Evolutionary conservation across 2,888 invertebrate genomes (phyloP).

Genomic region (Lochmaea crataegi): DNA sequence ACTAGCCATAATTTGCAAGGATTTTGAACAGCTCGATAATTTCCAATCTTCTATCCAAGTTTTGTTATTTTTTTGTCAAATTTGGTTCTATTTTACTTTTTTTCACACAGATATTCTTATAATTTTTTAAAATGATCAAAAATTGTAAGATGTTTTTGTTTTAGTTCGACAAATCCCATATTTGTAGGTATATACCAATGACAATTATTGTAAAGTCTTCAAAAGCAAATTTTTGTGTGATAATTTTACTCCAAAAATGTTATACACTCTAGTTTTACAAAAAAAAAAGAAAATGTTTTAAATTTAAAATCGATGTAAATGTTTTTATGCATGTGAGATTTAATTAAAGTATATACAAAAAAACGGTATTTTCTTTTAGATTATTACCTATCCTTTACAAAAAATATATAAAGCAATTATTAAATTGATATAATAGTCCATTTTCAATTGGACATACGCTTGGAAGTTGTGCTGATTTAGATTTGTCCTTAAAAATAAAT

Average conservation of each 20-base stretch:
- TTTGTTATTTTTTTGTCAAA: too few relatives aligned
- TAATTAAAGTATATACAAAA: not conserved
- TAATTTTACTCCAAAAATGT: constrained; percentile 9
- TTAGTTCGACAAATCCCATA: not conserved
- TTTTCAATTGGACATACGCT: too few relatives aligned
- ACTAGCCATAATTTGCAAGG: too few relatives aligned
- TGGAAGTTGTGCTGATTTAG: too few relatives aligned
- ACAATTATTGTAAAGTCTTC: not conserved
- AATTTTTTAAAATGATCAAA: not conserved
- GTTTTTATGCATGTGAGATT: constrained; percentile 2
- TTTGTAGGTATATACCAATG: not conserved
- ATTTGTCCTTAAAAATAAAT: too few relatives aligned
- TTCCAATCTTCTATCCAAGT: too few relatives aligned
- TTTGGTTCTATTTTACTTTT: not conserved
- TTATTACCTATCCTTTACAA: too few relatives aligned
- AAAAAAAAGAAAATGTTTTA: not conserved
- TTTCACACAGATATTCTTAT: not conserved
- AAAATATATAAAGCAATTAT: too few relatives aligned
- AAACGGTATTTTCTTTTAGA: not conserved
- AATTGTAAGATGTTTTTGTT: not conserved
- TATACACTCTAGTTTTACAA: constrained; percentile 13
- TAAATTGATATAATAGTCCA: too few relatives aligned
- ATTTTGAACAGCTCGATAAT: not conserved
- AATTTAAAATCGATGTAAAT: constrained; percentile 4
- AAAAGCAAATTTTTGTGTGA: constrained; percentile 8